Evolutionary conservation across 1,140 invertebrate genomes (phyloP).

Genomic region (Lepidurus apus): DNA sequence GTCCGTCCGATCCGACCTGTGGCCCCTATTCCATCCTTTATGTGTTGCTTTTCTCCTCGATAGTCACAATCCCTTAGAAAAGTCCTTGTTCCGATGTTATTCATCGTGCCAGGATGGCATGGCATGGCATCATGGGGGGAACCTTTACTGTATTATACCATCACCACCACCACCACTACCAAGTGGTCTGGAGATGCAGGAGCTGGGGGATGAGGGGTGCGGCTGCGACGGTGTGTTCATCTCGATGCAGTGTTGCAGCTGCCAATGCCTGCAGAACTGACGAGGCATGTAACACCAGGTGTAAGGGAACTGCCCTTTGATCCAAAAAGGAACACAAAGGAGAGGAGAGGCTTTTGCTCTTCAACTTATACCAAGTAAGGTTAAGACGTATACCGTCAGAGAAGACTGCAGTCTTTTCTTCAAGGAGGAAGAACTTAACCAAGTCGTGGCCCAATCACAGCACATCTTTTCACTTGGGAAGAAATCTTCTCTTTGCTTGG

Average conservation of each 20-base stretch:
- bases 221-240: conserved; percentile 17
- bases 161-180: conserved; percentile 17
- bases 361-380: not conserved
- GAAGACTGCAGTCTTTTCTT: not conserved
- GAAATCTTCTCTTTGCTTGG: not conserved
- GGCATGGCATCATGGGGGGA: conserved; percentile 8
- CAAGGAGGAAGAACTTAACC: conserved; percentile 11
- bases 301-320: conserved; percentile 13
- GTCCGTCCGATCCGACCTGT: conserved; percentile 16
- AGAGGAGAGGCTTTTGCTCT: not conserved
- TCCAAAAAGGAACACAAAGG: not conserved
- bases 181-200: conserved; percentile 8
- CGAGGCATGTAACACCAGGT: conserved; percentile 17
- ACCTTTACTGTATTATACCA: not conserved
- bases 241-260: conserved; percentile 20
- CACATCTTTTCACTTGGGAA: not conserved
- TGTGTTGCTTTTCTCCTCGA: conserved; percentile 10
- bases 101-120: conserved; percentile 16
- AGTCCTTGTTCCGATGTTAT: conserved; percentile 15
- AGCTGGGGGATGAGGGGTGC: conserved; percentile 8
- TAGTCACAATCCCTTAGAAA: conserved; percentile 19
- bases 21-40: conserved; percentile 14
- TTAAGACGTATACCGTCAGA: not conserved
- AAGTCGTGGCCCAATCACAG: not conserved
- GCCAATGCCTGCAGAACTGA: conserved; percentile 20